Conservation (phyloP, 2,888 invertebrate species). For the Campopleginae sp. region DNA sequence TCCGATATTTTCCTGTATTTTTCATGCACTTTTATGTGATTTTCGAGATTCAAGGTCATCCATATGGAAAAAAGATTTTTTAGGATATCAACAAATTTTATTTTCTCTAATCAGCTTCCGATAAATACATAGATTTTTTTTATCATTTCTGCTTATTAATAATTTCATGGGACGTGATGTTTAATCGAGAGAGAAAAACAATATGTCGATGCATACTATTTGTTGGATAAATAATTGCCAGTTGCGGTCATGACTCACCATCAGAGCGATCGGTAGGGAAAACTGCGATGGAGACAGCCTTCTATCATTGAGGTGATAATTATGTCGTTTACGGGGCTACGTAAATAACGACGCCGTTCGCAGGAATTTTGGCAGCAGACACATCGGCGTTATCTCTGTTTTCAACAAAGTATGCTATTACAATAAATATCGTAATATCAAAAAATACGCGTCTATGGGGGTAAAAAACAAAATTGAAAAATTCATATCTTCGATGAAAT, state of each 20-base stretch:
- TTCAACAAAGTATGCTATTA: constrained; percentile 17
- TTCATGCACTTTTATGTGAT: too few relatives aligned
- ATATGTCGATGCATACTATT: not conserved
- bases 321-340: constrained; percentile 50
- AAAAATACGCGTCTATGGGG: too few relatives aligned
- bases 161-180: not conserved
- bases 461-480: too few relatives aligned
- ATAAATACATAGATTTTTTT: constrained; percentile 2
- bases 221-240: constrained; percentile 1
- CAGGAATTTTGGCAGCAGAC: constrained; percentile 40
- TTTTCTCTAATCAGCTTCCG: not conserved
- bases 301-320: constrained; percentile 43
- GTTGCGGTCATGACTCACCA: constrained; percentile 16
- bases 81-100: not conserved
- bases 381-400: constrained; percentile 50
- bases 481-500: too few relatives aligned
- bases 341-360: constrained; percentile 62
- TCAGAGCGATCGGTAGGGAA: not conserved
- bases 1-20: too few relatives aligned
- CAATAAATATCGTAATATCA: not conserved
- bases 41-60: not conserved
- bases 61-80: not conserved
- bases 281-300: constrained; percentile 14
- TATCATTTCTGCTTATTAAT: not conserved
- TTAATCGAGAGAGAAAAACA: not conserved